Percentiles rank a stretch among this genome's conserved stretches.
These are phyloP conservation scores for Darevskia mixta DNA, from an alignment of 2,797 vertebrate species.

Conservation along the genomic window DNA sequence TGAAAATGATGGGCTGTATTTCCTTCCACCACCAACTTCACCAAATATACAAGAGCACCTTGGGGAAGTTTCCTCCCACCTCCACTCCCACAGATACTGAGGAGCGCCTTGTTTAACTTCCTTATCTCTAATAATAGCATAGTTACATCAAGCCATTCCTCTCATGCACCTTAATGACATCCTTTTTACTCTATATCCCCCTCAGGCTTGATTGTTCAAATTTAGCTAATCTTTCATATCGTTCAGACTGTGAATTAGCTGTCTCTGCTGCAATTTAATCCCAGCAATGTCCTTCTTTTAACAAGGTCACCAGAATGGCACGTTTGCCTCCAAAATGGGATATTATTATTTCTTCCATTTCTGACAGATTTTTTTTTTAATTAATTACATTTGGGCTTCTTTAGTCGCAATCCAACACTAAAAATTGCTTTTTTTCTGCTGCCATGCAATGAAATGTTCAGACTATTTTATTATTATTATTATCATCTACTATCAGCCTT, in stretches of 20 bases:
- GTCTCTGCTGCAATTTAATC: constrained; percentile 42
- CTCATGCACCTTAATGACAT: constrained; percentile 32
- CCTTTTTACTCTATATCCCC: not conserved
- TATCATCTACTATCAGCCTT: constrained; percentile 9
- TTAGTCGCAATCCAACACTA: not conserved
- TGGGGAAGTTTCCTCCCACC: constrained; percentile 36
- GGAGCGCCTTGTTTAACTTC: constrained; percentile 49
- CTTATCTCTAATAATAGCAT: constrained; percentile 47
- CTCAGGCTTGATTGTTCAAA: constrained; percentile 44
- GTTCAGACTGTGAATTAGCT: constrained; percentile 49
- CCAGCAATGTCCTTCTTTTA: constrained; percentile 45
- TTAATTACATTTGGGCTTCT: constrained; percentile 16
- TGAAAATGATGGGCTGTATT: constrained; percentile 22
- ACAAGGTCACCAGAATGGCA: constrained; percentile 51
- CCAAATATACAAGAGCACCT: not conserved
- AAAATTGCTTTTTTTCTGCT: not conserved
- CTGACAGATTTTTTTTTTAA: not conserved
- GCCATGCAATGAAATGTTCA: not conserved
- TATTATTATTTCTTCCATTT: constrained; percentile 51
- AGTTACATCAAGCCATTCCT: constrained; percentile 23
- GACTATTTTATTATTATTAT: not conserved
- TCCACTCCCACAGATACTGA: constrained; percentile 30
- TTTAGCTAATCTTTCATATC: constrained; percentile 50
- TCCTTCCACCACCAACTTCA: not conserved
- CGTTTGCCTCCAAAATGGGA: constrained; percentile 25